Evolutionary conservation across 2,113 vertebrate genomes (phyloP).

Genomic region (Labrus mixtus): DNA sequence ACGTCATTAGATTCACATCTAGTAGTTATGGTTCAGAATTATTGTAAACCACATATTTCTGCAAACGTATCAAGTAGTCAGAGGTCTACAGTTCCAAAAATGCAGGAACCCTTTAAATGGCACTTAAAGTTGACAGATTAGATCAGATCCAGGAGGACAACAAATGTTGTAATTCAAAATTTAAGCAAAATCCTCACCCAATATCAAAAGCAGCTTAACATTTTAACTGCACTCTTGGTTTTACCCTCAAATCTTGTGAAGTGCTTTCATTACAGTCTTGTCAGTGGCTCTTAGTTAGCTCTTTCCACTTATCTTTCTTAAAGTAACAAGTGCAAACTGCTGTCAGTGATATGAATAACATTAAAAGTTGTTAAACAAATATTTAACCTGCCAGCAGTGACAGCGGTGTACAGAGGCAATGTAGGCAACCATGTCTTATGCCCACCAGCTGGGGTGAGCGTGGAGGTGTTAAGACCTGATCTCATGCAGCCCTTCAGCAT

Average conservation of each 20-base stretch:
- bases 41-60: too few relatives aligned
- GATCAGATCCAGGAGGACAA: too few relatives aligned
- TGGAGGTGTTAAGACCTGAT: neutral
- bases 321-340: slow-evolving; percentile 3
- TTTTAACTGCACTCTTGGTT: neutral
- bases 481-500: neutral
- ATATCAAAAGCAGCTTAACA: neutral
- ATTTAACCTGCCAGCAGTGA: neutral
- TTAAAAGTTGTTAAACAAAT: slow-evolving; percentile 2
- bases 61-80: too few relatives aligned
- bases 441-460: neutral
- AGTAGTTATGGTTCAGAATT: too few relatives aligned
- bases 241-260: neutral
- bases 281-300: neutral
- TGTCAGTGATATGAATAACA: slow-evolving; percentile 5
- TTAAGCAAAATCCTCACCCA: neutral
- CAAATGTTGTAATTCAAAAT: neutral
- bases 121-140: too few relatives aligned
- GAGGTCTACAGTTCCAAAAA: too few relatives aligned
- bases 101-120: too few relatives aligned
- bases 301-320: neutral
- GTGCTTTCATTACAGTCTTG: neutral
- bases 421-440: neutral
- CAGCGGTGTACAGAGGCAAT: neutral
- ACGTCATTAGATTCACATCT: too few relatives aligned